Evolutionary conservation across 2,888 invertebrate species (phyloP).

Genomic region (Plagodis pulveraria): DNA sequence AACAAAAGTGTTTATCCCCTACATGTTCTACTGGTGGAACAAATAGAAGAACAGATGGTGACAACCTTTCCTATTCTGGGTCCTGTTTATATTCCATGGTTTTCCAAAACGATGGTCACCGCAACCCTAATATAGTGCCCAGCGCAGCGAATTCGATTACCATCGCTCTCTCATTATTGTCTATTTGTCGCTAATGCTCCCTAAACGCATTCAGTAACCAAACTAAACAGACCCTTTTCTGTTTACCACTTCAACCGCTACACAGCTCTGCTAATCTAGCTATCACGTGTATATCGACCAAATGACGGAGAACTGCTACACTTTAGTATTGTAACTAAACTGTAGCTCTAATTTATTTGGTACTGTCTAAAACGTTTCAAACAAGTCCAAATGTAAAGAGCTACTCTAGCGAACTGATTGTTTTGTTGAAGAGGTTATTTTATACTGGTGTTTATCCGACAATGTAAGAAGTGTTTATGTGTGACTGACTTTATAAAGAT

Average conservation of each 20-base stretch:
- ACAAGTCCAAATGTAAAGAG: slow-evolving; percentile 42
- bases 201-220: slow-evolving; percentile 45
- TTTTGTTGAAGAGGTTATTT: slow-evolving; percentile 41
- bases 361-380: slow-evolving; percentile 32
- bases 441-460: slow-evolving; percentile 36
- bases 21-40: no score
- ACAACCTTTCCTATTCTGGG: no score
- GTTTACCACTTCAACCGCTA: slow-evolving; percentile 31
- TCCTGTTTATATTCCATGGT: no score
- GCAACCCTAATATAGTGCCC: slow-evolving; percentile 44
- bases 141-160: slow-evolving; percentile 70
- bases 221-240: slow-evolving; percentile 42
- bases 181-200: slow-evolving; percentile 65
- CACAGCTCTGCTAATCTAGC: slow-evolving; percentile 41
- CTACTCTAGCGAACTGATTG: slow-evolving; percentile 34
- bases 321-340: slow-evolving; percentile 2
- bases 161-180: slow-evolving; percentile 64
- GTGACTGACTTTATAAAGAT: slow-evolving; percentile 59
- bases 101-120: slow-evolving; percentile 41
- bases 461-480: slow-evolving; percentile 58
- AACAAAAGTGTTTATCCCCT: no score
- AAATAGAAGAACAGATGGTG: no score
- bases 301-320: slow-evolving; percentile 20
- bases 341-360: slow-evolving; percentile 28
- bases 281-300: background rate